Evolutionary conservation across 2,113 vertebrate genomes (phyloP).

Genomic region (Leucosticte australis): DNA sequence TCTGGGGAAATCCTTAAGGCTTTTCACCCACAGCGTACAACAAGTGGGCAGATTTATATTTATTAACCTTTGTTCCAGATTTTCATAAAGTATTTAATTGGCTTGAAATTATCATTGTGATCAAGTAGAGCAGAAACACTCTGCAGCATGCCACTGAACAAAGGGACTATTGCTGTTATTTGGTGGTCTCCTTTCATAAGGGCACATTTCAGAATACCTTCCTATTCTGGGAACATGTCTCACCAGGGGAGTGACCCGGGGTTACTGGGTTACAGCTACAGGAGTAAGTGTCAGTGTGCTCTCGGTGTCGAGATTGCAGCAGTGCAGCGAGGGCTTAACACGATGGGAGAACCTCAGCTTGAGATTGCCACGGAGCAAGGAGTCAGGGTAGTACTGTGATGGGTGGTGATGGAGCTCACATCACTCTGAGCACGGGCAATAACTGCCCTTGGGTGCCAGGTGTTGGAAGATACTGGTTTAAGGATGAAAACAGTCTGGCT

Average conservation of each 20-base stretch:
- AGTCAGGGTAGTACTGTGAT: background rate
- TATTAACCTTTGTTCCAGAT: slow-evolving; percentile 1
- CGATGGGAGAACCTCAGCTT: background rate
- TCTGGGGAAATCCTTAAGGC: background rate
- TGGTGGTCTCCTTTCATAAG: background rate
- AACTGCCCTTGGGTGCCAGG: background rate
- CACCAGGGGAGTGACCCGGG: background rate
- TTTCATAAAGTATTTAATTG: slow-evolving; percentile 30
- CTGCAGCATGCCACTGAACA: background rate
- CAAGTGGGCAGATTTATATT: background rate
- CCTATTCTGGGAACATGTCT: rapidly evolving
- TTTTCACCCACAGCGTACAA: background rate
- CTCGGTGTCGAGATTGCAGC: rapidly evolving
- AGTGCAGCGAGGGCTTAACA: background rate
- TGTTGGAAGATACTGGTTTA: background rate
- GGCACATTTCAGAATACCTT: background rate
- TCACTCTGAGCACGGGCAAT: background rate
- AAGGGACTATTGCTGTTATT: background rate
- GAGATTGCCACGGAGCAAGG: background rate
- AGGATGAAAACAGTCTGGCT: background rate
- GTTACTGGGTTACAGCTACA: background rate
- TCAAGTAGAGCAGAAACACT: background rate
- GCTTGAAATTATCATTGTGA: background rate
- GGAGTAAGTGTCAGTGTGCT: background rate
- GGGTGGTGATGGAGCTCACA: background rate